Base-by-base conservation (phyloP, 2,888 invertebrate genomes). In the Allophyes oxyacanthae region DNA sequence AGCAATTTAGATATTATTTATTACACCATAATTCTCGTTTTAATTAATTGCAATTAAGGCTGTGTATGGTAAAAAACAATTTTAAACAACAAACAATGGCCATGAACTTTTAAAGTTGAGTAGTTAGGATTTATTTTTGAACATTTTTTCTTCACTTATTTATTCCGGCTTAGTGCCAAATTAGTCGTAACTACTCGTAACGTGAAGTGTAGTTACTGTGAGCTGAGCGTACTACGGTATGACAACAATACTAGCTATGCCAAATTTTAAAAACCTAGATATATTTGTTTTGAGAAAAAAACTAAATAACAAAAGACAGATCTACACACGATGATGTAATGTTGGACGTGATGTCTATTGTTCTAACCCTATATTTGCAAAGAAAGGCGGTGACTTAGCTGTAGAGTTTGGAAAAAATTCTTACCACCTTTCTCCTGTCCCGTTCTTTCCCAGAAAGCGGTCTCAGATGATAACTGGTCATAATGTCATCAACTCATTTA, bases 141-240 rank as follows among this genome's bases (percentile, higher is more conserved):
- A 46, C 15, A 28, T 32, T 14, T 52, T 28, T 50, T 58, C 36
- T 44, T 13, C 36, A 45, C 15, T 46, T 48, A 57, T n/a, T 54
- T 67, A 49, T 61, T 55, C 40, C 65, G 59, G 59, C 59, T 65
- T 44, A 58, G 11, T 70, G 66, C 65, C 72, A 72, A 65, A 51
- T 13, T 48, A 11, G 25, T 36, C n/a, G n/a, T n/a, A n/a, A n/a
- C n/a, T n/a, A 15, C 36, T 48, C n/a, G n/a, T n/a, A 58, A 48
- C 37, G 25, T 43, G 33, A 44, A 32, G 41, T 36, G 26, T 42
- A 38, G 48, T 42, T 34, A 32, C 13, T 15, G n/a, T 36, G 33
- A 38, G 14, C 9, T 36, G 33, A 38, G 14, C 10, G 36, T 33
- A 8, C 20, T 10, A 8, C 37, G 36, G 40, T 45, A 25, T 53